Base-by-base conservation (phyloP, 2,888 invertebrate species). In the Antheraea yamamai region DNA sequence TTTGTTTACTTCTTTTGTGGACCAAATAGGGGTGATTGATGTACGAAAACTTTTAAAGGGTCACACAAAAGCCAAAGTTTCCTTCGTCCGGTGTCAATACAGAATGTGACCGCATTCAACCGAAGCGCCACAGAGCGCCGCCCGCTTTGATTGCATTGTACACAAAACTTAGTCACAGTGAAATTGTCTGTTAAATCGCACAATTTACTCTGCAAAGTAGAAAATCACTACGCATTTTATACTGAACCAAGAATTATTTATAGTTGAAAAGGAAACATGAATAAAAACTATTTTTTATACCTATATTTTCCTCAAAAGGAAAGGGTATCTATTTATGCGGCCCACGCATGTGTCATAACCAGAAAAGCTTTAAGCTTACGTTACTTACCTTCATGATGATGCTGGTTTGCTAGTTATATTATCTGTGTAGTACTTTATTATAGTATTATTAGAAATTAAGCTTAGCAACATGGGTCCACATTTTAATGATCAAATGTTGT, bases 41-140 rank as follows among this genome's bases (percentile, higher is more conserved):
- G 58, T 39, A 68, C 4, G 20, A 68, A 68, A 30, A 68, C 64
- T 64, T 64, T 39, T 39, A 35, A 47, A 35, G 68, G 20, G 68
- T 39, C 35, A 10, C 20, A 35, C 35, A 35, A 20, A 68, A 68
- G 66, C 26, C 66, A 18, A 68, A 68, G 20, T 72, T 75, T 72
- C 61, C 51, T 26, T 64, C 47, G 72, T 71, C 75, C 47, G 51
- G 64, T 75, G 75, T 72, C 75, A 71, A 75, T 72, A 75, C 51
- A 72, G 68, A 35, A 75, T 61, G 47, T 71, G 72, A 23, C 55
- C 26, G 23, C 55, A 66, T 26, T 61, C 35, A 72, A 61, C 58
- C 70, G 47, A 58, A 51, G 51, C 72, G 47, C 61, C 20, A 61
- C 23, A 47, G 47, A 47, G 12, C 47, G 47, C 39, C 64, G 23